Base-by-base conservation (phyloP, 2,888 invertebrate genomes). In the Hirudinaria manillensis region DNA sequence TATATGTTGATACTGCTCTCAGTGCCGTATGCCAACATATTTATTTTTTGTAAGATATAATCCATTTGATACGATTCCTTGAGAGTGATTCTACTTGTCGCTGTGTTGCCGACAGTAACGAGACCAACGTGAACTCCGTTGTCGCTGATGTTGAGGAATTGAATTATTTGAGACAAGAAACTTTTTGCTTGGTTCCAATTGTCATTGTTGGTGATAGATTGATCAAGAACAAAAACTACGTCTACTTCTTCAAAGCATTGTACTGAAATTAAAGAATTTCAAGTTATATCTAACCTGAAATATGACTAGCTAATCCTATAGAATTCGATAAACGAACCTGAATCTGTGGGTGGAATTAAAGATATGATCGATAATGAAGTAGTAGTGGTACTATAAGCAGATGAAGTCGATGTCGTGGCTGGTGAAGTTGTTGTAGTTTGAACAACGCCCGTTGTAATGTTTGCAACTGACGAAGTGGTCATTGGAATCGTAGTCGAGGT, bases 61-160 rank as follows among this genome's bases (percentile, higher is more conserved):
- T 61, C 51, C 32, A 21, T 68, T 55, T 27, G 51, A 6, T n/a
- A 51, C 74, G 74, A 74, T 13, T 34, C n/a, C 53, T 74, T 70
- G 36, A 79, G 70, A 4, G 55, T 3, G 51, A 78, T 78, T 70
- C 77, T 67, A 7, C n/a, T 55, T 7, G 72, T 72, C 13, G 72
- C 76, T 6, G 75, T 51, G 70, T 72, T 72, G 6, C 77, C 79
- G 53, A 77, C 77, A 29, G 78, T 79, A 19, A 79, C 38, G 7
- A 79, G 61, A 29, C 79, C 79, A 3, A 79, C 70, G 51, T 71
- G 76, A 10, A 70, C 61, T 24, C 76, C 77, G 45, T 77, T 68
- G 72, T 55, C 72, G 34, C 72, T 77, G 55, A 75, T 56, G 45
- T 75, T 76, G 3, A 36, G 27, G n/a, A 7, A 27, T 24, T 27